A percentile compares a stretch with the other conserved stretches of the same genome.
Conservation (phyloP, 1,140 invertebrate genomes). For the Macrobrachium nipponense region DNA sequence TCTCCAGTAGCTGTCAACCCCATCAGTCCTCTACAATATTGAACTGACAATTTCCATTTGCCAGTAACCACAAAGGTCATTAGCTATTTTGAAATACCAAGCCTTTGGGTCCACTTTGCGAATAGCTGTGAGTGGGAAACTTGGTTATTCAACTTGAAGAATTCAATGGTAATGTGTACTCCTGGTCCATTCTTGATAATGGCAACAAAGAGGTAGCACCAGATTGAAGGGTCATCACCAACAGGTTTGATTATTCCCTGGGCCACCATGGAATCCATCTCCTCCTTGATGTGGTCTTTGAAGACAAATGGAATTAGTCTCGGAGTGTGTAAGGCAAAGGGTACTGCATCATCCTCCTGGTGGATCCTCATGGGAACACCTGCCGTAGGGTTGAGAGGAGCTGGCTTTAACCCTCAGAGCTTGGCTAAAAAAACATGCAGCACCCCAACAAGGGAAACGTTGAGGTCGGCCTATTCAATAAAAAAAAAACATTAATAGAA, state of each 20-base stretch:
- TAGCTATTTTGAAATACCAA: too few species aligned
- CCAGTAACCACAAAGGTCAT: too few species aligned
- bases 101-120: too few species aligned
- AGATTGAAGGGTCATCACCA: neutral
- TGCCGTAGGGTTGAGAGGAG: neutral
- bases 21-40: too few species aligned
- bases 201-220: neutral
- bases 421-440: too few species aligned
- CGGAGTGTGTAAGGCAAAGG: too few species aligned
- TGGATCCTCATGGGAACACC: neutral
- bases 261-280: neutral
- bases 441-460: too few species aligned
- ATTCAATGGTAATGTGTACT: neutral
- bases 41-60: too few species aligned
- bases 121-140: neutral
- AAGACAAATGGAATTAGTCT: neutral
- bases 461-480: too few species aligned
- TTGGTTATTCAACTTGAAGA: neutral
- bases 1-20: too few species aligned
- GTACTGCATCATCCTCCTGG: neutral
- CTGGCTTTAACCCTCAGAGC: neutral
- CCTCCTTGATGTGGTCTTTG: neutral
- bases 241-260: neutral
- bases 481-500: too few species aligned
- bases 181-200: neutral